A percentile compares a stretch with the other conserved stretches of the same genome.
phyloP scores from a whole-genome alignment of 2,888 invertebrate genomes.

The Melinaea marsaeus region DNA sequence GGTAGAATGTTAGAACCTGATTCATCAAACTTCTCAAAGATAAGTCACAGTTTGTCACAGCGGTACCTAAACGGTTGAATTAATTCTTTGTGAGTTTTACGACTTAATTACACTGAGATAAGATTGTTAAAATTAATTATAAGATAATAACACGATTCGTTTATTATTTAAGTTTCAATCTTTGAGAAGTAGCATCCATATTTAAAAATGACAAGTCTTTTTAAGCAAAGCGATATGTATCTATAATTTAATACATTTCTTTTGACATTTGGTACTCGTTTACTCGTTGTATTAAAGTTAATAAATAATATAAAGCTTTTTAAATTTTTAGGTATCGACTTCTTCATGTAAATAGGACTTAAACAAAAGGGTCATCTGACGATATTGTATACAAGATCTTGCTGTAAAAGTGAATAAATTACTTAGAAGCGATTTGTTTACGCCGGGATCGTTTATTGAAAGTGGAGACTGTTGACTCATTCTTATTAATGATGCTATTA shows the following conservation, averaged over 20 bases:
- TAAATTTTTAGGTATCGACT: conserved; percentile 22
- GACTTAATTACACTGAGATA: conserved; percentile 14
- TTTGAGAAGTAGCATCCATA: too few relatives aligned
- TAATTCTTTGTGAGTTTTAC: conserved; percentile 5
- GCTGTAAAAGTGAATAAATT: conserved; percentile 37
- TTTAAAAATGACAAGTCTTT: too few relatives aligned
- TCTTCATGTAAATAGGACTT: conserved; percentile 19
- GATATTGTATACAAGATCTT: conserved; percentile 34
- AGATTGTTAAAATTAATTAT: neutral
- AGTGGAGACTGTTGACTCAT: conserved; percentile 23
- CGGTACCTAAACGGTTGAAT: conserved; percentile 10
- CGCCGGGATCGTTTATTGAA: conserved; percentile 28
- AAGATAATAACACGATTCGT: neutral
- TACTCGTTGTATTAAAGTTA: conserved; percentile 2
- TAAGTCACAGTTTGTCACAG: conserved; percentile 24
- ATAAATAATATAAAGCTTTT: conserved; percentile 9
- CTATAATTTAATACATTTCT: neutral
- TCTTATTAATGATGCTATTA: conserved; percentile 27
- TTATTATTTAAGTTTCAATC: too few relatives aligned
- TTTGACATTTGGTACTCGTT: neutral
- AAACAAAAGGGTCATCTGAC: conserved; percentile 29
- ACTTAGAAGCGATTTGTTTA: conserved; percentile 34
- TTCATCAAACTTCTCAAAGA: conserved; percentile 27
- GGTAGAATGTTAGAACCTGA: conserved; percentile 32
- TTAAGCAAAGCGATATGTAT: neutral